Percentiles rank a stretch among this genome's conserved stretches.
phyloP scores from a whole-genome alignment of 1,140 invertebrate species.

The Drosophila sulfurigaster region DNA sequence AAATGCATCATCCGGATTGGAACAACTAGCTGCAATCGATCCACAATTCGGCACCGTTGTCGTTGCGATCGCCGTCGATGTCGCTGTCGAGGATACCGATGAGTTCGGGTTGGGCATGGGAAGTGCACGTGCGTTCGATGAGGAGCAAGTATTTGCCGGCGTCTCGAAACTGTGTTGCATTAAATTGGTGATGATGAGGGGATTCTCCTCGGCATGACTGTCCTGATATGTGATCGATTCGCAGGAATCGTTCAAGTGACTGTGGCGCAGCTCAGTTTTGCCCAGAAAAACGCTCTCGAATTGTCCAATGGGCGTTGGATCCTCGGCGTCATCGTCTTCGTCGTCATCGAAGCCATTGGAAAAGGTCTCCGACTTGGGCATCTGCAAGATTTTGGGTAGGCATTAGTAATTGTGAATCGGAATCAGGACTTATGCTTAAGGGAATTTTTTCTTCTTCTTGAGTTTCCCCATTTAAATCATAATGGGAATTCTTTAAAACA shows the following conservation, averaged over 20 bases:
- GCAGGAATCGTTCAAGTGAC: slow-evolving; percentile 12
- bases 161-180: not conserved
- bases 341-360: slow-evolving; percentile 14
- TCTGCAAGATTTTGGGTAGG: slow-evolving; percentile 5
- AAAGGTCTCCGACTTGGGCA: not conserved
- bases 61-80: too few species aligned
- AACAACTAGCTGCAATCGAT: not conserved
- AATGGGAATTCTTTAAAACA: not conserved
- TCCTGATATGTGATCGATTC: slow-evolving; percentile 4
- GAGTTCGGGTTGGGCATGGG: not conserved
- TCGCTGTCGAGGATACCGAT: not conserved
- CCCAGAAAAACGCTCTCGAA: slow-evolving; percentile 40
- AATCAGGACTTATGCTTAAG: too few species aligned
- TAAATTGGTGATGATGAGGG: slow-evolving; percentile 13
- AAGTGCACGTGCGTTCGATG: not conserved
- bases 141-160: not conserved
- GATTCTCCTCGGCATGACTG: not conserved
- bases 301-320: slow-evolving; percentile 5
- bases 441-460: too few species aligned
- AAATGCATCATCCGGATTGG: slow-evolving; percentile 40
- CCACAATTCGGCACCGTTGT: not conserved
- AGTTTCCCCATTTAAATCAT: not conserved
- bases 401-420: too few species aligned
- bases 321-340: slow-evolving; percentile 6
- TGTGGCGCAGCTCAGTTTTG: slow-evolving; percentile 43